Conservation (phyloP, 2,888 invertebrate genomes). For the Cepaea hortensis region DNA sequence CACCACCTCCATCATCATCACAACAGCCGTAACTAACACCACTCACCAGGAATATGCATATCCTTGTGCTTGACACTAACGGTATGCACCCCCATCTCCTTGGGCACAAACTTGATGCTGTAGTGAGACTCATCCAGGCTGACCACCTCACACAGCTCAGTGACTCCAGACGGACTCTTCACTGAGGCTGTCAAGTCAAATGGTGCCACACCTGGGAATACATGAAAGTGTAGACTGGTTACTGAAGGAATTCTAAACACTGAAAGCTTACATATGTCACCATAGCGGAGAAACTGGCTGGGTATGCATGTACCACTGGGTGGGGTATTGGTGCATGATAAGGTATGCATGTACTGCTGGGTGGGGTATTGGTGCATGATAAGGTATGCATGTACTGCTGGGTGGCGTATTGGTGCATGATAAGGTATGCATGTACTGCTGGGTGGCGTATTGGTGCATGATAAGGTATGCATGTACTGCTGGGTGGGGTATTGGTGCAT, state of each 20-base stretch:
- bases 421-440: not conserved
- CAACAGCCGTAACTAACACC: too few relatives aligned
- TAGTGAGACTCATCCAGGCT: slow-evolving; percentile 83
- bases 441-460: too few relatives aligned
- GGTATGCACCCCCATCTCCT: slow-evolving; percentile 96
- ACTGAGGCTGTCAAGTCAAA: slow-evolving; percentile 95
- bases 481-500: too few relatives aligned
- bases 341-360: too few relatives aligned
- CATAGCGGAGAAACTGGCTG: not conserved
- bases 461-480: too few relatives aligned
- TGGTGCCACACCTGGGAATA: slow-evolving; percentile 86
- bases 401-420: too few relatives aligned
- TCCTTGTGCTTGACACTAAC: slow-evolving; percentile 98
- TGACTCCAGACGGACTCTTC: slow-evolving; percentile 93
- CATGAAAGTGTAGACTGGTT: not conserved
- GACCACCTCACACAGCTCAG: slow-evolving; percentile 92
- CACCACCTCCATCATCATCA: too few relatives aligned
- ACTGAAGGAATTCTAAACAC: not conserved
- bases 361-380: too few relatives aligned
- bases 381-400: not conserved
- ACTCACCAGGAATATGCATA: slow-evolving; percentile 90
- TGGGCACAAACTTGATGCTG: slow-evolving; percentile 78
- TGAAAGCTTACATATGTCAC: not conserved
- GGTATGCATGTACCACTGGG: not conserved
- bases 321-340: too few relatives aligned